Conservation (phyloP, 2,888 invertebrate species). For the Drosophila infuscata region DNA sequence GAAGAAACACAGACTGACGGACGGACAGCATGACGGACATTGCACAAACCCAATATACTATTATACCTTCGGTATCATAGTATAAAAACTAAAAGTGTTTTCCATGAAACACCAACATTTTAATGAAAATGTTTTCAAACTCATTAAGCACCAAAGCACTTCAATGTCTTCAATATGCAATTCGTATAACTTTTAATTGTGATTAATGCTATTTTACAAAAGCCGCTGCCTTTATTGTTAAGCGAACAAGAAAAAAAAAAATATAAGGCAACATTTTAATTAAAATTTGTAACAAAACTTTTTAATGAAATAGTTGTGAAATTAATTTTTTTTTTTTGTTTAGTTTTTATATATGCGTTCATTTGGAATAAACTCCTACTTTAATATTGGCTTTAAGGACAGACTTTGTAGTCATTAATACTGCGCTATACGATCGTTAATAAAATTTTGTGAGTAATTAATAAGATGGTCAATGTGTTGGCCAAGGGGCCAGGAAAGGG, state of each 20-base stretch:
- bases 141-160: neutral
- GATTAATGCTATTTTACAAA: neutral
- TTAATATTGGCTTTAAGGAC: constrained; percentile 14
- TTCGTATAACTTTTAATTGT: constrained; percentile 13
- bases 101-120: neutral
- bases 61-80: too few relatives aligned
- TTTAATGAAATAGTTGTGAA: constrained; percentile 20
- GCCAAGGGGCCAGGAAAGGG: neutral
- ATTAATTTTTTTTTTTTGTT: neutral
- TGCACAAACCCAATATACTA: too few relatives aligned
- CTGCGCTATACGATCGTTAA: constrained; percentile 41
- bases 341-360: neutral
- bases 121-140: neutral
- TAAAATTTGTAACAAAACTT: constrained; percentile 34
- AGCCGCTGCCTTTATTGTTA: neutral
- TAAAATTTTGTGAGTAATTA: constrained; percentile 63
- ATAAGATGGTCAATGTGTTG: constrained; percentile 34
- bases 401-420: constrained; percentile 34
- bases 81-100: neutral
- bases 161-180: neutral
- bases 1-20: too few relatives aligned
- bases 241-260: neutral
- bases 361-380: constrained; percentile 2
- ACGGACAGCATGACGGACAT: too few relatives aligned
- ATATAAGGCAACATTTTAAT: constrained; percentile 29